Evolutionary conservation across 2,888 invertebrate species (phyloP).

Genomic region (Julus scandinavius): DNA sequence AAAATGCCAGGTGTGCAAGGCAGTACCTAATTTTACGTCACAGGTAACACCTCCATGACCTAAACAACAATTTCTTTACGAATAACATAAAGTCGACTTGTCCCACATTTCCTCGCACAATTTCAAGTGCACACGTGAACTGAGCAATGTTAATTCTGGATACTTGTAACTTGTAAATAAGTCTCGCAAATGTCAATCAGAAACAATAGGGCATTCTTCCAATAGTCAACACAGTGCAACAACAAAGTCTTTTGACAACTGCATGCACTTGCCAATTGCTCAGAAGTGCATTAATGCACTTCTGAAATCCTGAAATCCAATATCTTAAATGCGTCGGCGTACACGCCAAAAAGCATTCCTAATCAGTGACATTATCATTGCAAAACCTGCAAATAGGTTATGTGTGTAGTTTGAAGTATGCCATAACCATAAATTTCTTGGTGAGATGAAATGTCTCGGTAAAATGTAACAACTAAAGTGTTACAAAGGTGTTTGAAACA

Average conservation of each 20-base stretch:
- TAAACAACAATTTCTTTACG: conserved; percentile 29
- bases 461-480: not conserved
- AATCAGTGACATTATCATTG: not conserved
- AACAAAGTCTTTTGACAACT: too few species aligned
- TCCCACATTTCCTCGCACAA: not conserved
- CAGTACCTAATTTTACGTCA: not conserved
- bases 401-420: not conserved
- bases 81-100: not conserved
- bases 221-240: not conserved
- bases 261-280: too few species aligned
- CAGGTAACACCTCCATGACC: conserved; percentile 16
- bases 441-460: not conserved
- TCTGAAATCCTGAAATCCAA: not conserved
- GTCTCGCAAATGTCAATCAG: not conserved
- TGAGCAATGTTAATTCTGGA: not conserved
- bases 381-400: not conserved
- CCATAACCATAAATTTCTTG: not conserved
- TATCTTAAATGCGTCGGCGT: not conserved
- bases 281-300: too few species aligned
- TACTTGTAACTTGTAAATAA: not conserved
- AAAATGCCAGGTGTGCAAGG: conserved; percentile 9
- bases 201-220: not conserved
- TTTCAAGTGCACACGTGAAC: conserved; percentile 27
- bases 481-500: not conserved
- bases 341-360: not conserved